phyloP scores from a whole-genome alignment of 2,113 vertebrate genomes.

The Monopterus albus region DNA sequence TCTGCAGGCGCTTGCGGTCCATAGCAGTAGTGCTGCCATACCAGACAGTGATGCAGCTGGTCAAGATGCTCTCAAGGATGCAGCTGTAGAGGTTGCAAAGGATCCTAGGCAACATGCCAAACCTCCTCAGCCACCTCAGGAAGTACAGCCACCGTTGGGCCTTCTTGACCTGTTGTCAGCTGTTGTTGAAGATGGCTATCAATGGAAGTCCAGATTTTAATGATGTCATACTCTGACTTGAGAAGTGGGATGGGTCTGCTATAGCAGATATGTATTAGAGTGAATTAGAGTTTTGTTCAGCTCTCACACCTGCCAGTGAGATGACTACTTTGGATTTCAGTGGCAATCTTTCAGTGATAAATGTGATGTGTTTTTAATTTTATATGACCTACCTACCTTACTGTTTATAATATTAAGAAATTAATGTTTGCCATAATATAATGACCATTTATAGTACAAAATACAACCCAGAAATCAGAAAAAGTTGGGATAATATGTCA shows the following conservation, averaged over 20 bases:
- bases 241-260: slow-evolving; percentile 51
- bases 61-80: too few relatives aligned
- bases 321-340: not conserved
- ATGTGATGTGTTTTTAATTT: not conserved
- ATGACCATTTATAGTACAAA: too few relatives aligned
- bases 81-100: too few relatives aligned
- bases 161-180: too few relatives aligned
- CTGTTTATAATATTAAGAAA: not conserved
- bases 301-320: not conserved
- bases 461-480: too few relatives aligned
- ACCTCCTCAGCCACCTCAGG: too few relatives aligned
- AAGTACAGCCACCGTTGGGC: too few relatives aligned
- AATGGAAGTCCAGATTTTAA: slow-evolving; percentile 45
- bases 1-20: too few relatives aligned
- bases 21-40: too few relatives aligned
- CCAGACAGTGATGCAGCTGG: too few relatives aligned
- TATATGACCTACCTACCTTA: not conserved
- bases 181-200: not conserved
- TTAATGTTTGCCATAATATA: not conserved
- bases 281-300: slow-evolving; percentile 2
- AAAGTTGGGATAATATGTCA: too few relatives aligned
- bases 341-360: not conserved
- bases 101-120: too few relatives aligned
- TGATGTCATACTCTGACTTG: slow-evolving; percentile 63
- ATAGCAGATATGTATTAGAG: slow-evolving; percentile 39